A percentile compares a stretch with the other conserved stretches of the same genome.
Conservation (phyloP, 2,113 vertebrate species). For the Leuciscus idus region DNA sequence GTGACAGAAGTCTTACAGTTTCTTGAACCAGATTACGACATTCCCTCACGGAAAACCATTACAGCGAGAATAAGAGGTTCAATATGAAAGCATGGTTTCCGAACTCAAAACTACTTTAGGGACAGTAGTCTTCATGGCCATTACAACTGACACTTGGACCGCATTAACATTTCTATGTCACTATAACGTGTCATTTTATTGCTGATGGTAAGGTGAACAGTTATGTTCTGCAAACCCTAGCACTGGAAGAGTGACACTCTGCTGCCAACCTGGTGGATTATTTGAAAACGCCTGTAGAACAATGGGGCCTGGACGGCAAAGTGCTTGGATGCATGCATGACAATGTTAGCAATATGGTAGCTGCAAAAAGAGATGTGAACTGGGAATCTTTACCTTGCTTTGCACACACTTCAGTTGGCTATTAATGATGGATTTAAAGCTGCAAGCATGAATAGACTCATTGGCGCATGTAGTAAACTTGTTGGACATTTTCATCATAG, state of each 20-base stretch:
- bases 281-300: not conserved
- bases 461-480: not conserved
- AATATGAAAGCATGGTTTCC: too few relatives aligned
- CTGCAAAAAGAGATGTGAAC: not conserved
- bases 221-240: not conserved
- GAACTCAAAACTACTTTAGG: too few relatives aligned
- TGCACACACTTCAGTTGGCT: not conserved
- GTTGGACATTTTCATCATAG: slow-evolving; percentile 9
- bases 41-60: too few relatives aligned
- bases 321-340: not conserved
- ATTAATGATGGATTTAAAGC: slow-evolving; percentile 9
- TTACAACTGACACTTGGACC: not conserved
- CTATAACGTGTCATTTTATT: not conserved
- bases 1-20: too few relatives aligned
- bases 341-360: not conserved
- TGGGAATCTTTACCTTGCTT: not conserved
- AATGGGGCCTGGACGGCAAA: not conserved
- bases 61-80: too few relatives aligned
- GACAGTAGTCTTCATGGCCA: too few relatives aligned
- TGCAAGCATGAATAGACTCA: not conserved
- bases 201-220: not conserved
- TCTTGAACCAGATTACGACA: too few relatives aligned
- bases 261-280: not conserved
- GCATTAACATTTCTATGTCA: not conserved
- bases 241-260: not conserved